phyloP scores from a whole-genome alignment of 2,888 invertebrate genomes.

The Ramazzottius varieornatus region DNA sequence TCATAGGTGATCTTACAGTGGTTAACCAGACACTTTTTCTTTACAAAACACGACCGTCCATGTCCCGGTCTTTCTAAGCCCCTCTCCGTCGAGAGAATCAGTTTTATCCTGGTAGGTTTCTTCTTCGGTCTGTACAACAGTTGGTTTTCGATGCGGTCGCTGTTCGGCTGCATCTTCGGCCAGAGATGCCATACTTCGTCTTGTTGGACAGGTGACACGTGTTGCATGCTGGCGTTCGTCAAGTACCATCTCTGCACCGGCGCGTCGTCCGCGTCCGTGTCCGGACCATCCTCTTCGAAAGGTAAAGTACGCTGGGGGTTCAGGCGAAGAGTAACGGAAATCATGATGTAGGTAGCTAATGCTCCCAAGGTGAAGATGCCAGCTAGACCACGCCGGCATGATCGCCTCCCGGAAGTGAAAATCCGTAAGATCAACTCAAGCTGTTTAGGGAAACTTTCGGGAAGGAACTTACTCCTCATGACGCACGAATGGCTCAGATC shows the following conservation, averaged over 20 bases:
- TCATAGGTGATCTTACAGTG: constrained; percentile 16
- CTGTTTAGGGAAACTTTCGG: too few species aligned
- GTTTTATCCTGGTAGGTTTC: neutral
- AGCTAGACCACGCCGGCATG: too few species aligned
- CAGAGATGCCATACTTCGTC: neutral
- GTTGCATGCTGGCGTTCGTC: neutral
- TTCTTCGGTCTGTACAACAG: neutral
- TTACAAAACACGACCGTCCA: constrained; percentile 15
- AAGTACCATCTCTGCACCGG: neutral
- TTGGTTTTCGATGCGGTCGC: neutral
- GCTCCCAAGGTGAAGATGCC: too few species aligned
- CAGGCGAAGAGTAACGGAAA: too few species aligned
- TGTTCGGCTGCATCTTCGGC: neutral
- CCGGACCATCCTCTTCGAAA: too few species aligned
- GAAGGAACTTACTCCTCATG: too few species aligned
- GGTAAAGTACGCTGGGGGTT: too few species aligned
- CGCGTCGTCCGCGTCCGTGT: too few species aligned
- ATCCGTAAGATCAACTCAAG: too few species aligned
- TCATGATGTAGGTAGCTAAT: too few species aligned
- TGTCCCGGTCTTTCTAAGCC: neutral
- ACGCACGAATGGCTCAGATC: too few species aligned
- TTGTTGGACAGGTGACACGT: neutral
- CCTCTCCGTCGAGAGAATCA: neutral
- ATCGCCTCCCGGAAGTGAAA: too few species aligned
- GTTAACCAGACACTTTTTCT: constrained; percentile 17